Evolutionary conservation across 2,113 vertebrate genomes (phyloP).

Genomic region (Fregetta grallaria): DNA sequence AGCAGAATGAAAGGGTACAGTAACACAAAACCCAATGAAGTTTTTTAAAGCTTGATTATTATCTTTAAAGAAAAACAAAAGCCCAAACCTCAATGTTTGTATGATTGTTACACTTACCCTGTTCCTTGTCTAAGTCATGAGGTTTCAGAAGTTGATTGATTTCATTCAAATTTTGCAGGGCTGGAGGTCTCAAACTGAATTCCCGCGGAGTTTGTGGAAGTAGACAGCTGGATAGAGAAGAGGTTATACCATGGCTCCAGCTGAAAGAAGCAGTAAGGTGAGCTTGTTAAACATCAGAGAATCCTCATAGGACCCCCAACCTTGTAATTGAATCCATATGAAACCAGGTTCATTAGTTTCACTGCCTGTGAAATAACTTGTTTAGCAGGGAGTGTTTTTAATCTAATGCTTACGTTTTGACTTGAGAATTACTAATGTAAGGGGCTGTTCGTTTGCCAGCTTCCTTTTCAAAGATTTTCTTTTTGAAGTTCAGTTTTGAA

Average conservation of each 20-base stretch:
- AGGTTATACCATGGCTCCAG: constrained; percentile 44
- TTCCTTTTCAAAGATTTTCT: constrained; percentile 21
- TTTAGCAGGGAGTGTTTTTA: constrained; percentile 51
- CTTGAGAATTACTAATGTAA: not conserved
- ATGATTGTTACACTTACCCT: not conserved
- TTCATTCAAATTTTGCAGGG: constrained; percentile 39
- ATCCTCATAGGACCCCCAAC: not conserved
- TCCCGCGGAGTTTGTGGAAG: not conserved
- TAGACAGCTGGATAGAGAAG: not conserved
- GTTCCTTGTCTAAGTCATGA: not conserved
- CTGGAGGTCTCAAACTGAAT: constrained; percentile 33
- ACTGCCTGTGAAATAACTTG: constrained; percentile 50
- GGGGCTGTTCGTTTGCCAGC: not conserved
- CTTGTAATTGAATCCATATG: constrained; percentile 24
- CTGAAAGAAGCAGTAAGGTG: constrained; percentile 42
- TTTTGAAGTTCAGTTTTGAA: constrained; percentile 47
- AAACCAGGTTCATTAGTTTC: constrained; percentile 33
- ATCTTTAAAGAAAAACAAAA: not conserved
- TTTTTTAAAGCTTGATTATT: not conserved
- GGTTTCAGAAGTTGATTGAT: not conserved
- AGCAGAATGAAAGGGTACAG: not conserved
- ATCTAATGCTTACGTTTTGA: constrained; percentile 23
- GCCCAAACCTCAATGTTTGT: not conserved
- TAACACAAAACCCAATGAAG: not conserved
- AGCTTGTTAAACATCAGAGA: constrained; percentile 41